A percentile compares a stretch with the other conserved stretches of the same genome.
Conservation (phyloP, 2,113 vertebrate genomes). For the Oophaga pumilio region DNA sequence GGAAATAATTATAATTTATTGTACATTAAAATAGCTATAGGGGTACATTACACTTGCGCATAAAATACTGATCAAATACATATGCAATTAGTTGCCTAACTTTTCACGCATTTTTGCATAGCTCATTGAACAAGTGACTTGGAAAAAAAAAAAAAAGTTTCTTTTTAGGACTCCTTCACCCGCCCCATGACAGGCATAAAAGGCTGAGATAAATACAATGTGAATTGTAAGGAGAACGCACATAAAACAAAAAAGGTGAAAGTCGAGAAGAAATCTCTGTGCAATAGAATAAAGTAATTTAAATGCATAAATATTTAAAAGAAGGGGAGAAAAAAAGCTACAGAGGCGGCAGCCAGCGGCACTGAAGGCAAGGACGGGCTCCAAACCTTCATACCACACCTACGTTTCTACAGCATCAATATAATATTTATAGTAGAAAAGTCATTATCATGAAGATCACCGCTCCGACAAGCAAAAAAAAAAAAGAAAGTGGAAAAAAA, state of each 20-base stretch:
- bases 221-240: slow-evolving; percentile 52
- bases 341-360: slow-evolving; percentile 33
- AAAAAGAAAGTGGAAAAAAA: not conserved
- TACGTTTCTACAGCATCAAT: not conserved
- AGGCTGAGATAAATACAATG: slow-evolving; percentile 63
- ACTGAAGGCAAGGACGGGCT: slow-evolving; percentile 45
- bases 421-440: not conserved
- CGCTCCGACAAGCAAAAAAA: not conserved
- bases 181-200: slow-evolving; percentile 61
- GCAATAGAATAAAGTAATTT: slow-evolving; percentile 59
- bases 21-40: too few relatives aligned
- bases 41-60: too few relatives aligned
- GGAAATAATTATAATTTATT: too few relatives aligned
- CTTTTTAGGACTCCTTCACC: slow-evolving; percentile 64
- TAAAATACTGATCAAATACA: too few relatives aligned
- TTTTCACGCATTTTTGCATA: slow-evolving; percentile 54
- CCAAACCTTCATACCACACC: not conserved
- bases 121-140: slow-evolving; percentile 68
- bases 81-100: too few relatives aligned
- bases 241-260: slow-evolving; percentile 61
- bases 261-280: slow-evolving; percentile 57
- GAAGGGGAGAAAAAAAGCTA: slow-evolving; percentile 50
- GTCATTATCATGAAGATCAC: not conserved
- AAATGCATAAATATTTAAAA: slow-evolving; percentile 64
- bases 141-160: slow-evolving; percentile 59